phyloP scores from a whole-genome alignment of 2,113 vertebrate species.

The Ptilorrhoa leucosticta region DNA sequence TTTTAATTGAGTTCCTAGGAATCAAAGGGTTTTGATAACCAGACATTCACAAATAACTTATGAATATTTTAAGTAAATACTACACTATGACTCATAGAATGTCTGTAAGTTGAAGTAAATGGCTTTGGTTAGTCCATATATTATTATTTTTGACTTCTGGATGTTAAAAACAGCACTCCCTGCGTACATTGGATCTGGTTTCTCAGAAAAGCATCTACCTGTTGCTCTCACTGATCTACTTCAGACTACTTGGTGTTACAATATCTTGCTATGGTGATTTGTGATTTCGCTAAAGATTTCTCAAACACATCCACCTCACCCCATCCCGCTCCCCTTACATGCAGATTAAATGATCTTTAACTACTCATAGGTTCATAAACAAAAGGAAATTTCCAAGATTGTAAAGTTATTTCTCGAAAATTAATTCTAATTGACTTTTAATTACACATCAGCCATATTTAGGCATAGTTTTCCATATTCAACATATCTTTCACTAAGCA shows the following conservation, averaged over 20 bases:
- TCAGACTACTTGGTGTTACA: background rate
- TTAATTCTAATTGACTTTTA: background rate
- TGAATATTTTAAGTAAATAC: background rate
- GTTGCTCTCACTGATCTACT: background rate
- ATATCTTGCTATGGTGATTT: accelerated
- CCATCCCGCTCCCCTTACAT: background rate
- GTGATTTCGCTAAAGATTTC: background rate
- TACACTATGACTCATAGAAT: background rate
- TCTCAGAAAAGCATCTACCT: background rate
- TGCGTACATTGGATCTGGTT: background rate
- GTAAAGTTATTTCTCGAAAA: background rate
- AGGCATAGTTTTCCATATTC: background rate
- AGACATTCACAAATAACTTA: background rate
- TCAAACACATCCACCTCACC: background rate
- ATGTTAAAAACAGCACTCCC: accelerated
- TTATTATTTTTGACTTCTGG: background rate
- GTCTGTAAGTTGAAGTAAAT: background rate
- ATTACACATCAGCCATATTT: background rate
- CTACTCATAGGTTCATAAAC: background rate
- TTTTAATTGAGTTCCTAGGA: background rate
- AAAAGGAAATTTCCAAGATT: background rate
- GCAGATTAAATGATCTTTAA: background rate
- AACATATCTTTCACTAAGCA: background rate
- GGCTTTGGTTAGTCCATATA: background rate
- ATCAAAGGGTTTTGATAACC: background rate